Evolutionary conservation across 2,888 invertebrate genomes (phyloP), one percentile per base, ranked within the genome.

Genomic region (Priocnemis perturbator): DNA sequence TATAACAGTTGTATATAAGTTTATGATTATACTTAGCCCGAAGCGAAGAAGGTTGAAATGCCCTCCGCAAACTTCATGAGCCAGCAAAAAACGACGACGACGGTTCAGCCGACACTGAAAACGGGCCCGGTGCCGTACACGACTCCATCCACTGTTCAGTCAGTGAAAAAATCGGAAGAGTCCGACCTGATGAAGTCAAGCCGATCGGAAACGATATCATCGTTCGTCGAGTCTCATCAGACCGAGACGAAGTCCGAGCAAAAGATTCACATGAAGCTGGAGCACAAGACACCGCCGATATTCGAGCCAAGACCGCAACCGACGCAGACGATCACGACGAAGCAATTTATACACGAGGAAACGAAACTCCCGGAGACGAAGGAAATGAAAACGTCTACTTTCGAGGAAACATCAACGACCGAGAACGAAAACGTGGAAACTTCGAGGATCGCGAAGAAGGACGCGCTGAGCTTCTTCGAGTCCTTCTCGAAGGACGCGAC

Each of bases 381-480:
- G 17, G 50, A 19, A 17, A 68, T 74, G 30, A 67, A 76, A 55
- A n/a, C 52, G 2, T 71, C 56, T 15, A 5, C 77, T 0, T 56
- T 80, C 60, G 84, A 86, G 45, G 81, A 85, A 26, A 71, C 74
- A 14, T 67, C 80, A 2, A 71, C 62, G 17, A 79, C 74, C 4
- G 86, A 86, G 55, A 88, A 89, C 64, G 89, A 88, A 65, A 89
- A 89, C 56, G 76, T 92, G 67, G 92, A 93, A 85, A 91, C 91
- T 0, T 90, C 90, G 47, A 92, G 92, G 7, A 93, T 93, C 71
- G 91, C 92, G 5, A 93, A 92, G 78, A 91, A 93, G 74, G 92
- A 92, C 63, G 93, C 94, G 0, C 89, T 93, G 57, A 93, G 93
- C 79, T 94, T 92, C 84, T 94, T 94, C 81, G 93, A 93, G 69